These are phyloP conservation scores for Coccyzus lansbergi DNA, from an alignment of 2,797 vertebrate species.

Conservation along the genomic window DNA sequence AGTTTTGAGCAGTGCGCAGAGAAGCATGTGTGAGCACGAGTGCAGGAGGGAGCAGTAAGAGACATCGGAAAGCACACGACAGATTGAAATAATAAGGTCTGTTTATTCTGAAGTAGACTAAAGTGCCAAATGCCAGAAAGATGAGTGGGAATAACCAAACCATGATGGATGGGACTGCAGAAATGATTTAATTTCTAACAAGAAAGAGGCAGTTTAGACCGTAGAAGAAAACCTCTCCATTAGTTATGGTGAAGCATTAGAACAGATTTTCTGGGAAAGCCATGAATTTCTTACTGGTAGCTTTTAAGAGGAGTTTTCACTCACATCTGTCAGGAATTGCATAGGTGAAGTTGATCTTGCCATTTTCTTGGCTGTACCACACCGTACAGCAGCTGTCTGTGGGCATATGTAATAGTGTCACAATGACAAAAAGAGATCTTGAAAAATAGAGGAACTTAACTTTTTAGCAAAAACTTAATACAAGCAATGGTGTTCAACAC, in stretches of 20 bases:
- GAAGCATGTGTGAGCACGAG: neutral
- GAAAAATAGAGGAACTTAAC: neutral
- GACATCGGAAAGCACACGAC: neutral
- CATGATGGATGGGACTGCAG: constrained; percentile 12
- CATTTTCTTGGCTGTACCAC: neutral
- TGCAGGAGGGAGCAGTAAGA: neutral
- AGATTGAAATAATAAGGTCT: constrained; percentile 45
- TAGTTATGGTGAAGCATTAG: neutral
- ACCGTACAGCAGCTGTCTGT: neutral
- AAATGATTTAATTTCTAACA: constrained; percentile 39
- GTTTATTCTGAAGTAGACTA: constrained; percentile 31
- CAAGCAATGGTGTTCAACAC: neutral
- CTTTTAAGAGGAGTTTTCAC: neutral
- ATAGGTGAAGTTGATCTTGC: neutral
- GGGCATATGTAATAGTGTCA: neutral
- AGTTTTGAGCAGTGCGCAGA: neutral
- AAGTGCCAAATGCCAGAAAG: constrained; percentile 31
- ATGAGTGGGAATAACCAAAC: constrained; percentile 51
- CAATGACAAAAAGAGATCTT: neutral
- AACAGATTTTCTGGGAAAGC: constrained; percentile 2
- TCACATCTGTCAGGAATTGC: neutral
- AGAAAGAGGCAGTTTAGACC: neutral
- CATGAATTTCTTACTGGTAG: neutral
- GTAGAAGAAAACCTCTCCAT: constrained; percentile 9
- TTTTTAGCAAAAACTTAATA: neutral